Percentiles rank a stretch among this genome's conserved stretches.
Evolutionary conservation across 2,113 vertebrate genomes (phyloP).

Genomic region (Cyprinus carpio): DNA sequence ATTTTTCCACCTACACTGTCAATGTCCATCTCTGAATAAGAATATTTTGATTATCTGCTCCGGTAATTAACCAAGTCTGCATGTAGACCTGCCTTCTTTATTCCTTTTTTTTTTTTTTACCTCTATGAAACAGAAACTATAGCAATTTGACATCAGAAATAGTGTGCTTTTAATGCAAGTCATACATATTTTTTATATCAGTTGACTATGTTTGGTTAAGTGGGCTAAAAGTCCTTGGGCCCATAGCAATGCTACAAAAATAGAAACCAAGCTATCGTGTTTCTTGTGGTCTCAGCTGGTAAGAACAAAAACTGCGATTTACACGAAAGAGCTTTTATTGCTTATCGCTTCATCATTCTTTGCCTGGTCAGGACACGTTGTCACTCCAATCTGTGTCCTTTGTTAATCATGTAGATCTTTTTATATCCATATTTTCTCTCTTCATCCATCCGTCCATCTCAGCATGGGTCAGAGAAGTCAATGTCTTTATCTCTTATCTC

Average conservation of each 20-base stretch:
- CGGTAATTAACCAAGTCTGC: background rate
- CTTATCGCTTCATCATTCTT: background rate
- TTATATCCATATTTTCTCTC: slow-evolving; percentile 26
- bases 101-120: background rate
- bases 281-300: slow-evolving; percentile 2
- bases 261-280: background rate
- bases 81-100: background rate
- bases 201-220: background rate
- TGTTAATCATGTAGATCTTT: slow-evolving; percentile 40
- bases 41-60: background rate
- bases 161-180: background rate
- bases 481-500: slow-evolving; percentile 42
- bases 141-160: background rate
- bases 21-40: background rate
- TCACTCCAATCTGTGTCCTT: slow-evolving; percentile 3
- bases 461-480: slow-evolving; percentile 41
- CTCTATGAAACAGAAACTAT: background rate
- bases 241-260: background rate
- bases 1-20: slow-evolving; percentile 16
- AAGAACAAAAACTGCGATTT: slow-evolving; percentile 7
- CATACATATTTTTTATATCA: slow-evolving; percentile 13
- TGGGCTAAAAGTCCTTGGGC: background rate
- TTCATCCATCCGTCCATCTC: slow-evolving; percentile 46
- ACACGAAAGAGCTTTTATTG: background rate
- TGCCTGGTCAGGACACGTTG: background rate